Base-by-base conservation (phyloP, 1,140 invertebrate species). In the Leptopilina clavipes region DNA sequence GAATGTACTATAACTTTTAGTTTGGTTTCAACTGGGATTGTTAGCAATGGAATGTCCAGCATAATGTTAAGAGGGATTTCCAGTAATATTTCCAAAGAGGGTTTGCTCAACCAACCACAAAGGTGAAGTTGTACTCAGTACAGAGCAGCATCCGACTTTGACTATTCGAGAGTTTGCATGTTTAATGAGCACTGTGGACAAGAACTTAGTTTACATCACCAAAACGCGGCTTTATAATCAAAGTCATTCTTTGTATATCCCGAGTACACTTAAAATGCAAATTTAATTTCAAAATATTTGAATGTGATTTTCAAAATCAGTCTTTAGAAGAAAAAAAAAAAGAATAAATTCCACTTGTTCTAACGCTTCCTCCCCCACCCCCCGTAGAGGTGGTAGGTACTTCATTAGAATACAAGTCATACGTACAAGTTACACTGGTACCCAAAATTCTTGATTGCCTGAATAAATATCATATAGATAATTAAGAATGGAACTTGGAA, bases 121-220 rank as follows among this genome's bases (percentile, higher is more conserved):
- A 65, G 59, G 59, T 65, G 59, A 65, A 65, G 22, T 65, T 65
- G 59, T 31, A 65, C 22, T 65, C 11, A 12, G 59, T 65, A 65
- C 59, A 31, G 59, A 31, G 59, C 59, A 65, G 59, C 14, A 65
- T 11, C 25, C 14, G 59, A 31, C 59, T 75, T 45, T 71, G 75
- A 75, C 73, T 78, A 75, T 72, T 75, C 73, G 71, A 22, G 70
- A 48, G 56, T 75, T 59, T 78, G 54, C 73, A 78, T 78, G 70
- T 77, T 75, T 78, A 78, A 78, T 75, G 73, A 71, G 73, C 70
- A 78, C 77, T 43, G 31, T 72, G 71, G 43, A 78, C 72, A 54
- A 75, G 74, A 78, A 73, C 59, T 65, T 37, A 65, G 59, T 65
- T 65, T 65, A 65, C 56, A 65, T 65, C 56, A 65, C 59, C 59